Evolutionary conservation across 2,797 vertebrate species (phyloP).

Genomic region (Mus minutoides): DNA sequence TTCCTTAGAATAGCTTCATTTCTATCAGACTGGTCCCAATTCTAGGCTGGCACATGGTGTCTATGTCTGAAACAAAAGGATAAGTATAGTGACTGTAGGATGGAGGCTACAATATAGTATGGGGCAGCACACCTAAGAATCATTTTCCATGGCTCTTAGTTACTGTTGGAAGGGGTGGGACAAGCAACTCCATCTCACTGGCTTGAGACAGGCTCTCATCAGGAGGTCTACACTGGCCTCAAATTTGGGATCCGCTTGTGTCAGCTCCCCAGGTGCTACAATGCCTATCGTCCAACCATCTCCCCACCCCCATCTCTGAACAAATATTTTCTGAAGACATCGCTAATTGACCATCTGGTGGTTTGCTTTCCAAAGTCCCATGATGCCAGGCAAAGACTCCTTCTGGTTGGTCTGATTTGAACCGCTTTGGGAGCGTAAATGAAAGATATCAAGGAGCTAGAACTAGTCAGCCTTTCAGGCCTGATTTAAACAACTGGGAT

Average conservation of each 20-base stretch:
- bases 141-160: background rate
- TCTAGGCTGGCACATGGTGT: background rate
- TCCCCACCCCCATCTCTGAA: background rate
- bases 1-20: background rate
- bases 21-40: background rate
- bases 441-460: background rate
- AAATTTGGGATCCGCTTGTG: too few species aligned
- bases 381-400: background rate
- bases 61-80: background rate
- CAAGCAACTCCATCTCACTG: background rate
- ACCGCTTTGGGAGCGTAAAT: background rate
- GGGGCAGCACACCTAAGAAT: background rate
- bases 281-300: background rate
- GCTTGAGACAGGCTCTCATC: background rate
- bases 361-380: background rate
- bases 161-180: background rate
- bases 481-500: background rate
- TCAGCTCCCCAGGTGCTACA: background rate
- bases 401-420: background rate
- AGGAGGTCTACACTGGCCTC: background rate
- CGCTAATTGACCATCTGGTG: constrained; percentile 1
- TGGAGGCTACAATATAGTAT: background rate
- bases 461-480: background rate
- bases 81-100: background rate
- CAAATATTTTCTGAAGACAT: background rate